A percentile compares a stretch with the other conserved stretches of the same genome.
Evolutionary conservation across 2,113 vertebrate species (phyloP).

Genomic region (Abramis brama): DNA sequence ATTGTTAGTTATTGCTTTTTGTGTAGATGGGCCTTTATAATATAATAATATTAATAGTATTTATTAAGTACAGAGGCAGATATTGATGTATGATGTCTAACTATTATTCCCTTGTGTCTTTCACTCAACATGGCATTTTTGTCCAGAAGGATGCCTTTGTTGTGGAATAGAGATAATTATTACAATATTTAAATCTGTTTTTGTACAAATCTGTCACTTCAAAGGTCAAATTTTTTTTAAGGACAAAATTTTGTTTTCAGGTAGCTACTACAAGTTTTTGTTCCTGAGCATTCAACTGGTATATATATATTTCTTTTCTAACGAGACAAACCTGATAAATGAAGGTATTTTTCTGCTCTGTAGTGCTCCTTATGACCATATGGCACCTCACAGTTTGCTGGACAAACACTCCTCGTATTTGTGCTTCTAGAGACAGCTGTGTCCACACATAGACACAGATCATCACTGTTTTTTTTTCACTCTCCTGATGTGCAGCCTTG

Average conservation of each 20-base stretch:
- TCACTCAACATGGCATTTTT: background rate
- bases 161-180: background rate
- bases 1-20: background rate
- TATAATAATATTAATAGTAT: too few relatives aligned
- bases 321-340: background rate
- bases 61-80: too few relatives aligned
- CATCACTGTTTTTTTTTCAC: background rate
- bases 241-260: too few relatives aligned
- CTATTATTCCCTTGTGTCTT: background rate
- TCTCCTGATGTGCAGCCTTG: constrained; percentile 14
- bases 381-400: constrained; percentile 28
- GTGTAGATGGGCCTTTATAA: background rate
- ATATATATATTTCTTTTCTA: background rate
- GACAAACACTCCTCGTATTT: constrained; percentile 46
- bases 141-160: background rate
- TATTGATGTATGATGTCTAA: too few relatives aligned
- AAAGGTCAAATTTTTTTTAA: background rate
- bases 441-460: constrained; percentile 48
- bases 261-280: background rate
- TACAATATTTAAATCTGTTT: background rate
- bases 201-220: background rate
- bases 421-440: constrained; percentile 53
- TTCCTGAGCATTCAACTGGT: background rate
- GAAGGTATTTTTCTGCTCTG: background rate
- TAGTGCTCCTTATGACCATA: constrained; percentile 38